Conservation (phyloP, 2,113 vertebrate genomes). For the Rana temporaria region DNA sequence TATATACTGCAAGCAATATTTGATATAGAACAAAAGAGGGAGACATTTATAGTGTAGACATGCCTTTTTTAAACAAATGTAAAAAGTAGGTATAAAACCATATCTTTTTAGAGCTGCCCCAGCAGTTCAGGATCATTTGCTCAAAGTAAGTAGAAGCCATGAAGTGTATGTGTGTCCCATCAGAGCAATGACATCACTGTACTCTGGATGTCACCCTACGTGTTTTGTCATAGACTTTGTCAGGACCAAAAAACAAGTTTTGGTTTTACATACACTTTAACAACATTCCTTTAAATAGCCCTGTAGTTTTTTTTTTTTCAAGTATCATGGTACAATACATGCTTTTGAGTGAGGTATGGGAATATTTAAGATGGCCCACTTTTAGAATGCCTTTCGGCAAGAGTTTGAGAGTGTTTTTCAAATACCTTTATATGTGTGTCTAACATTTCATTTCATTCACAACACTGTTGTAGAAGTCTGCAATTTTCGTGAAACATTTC, state of each 20-base stretch:
- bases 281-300: too few relatives aligned
- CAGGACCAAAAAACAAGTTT: too few relatives aligned
- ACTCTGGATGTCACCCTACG: too few relatives aligned
- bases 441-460: slow-evolving; percentile 76
- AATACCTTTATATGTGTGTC: slow-evolving; percentile 74
- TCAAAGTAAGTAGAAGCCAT: too few relatives aligned
- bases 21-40: background rate
- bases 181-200: too few relatives aligned
- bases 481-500: slow-evolving; percentile 76
- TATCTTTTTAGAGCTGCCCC: too few relatives aligned
- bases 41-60: background rate
- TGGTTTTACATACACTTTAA: too few relatives aligned
- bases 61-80: too few relatives aligned
- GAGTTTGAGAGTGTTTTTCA: slow-evolving; percentile 76
- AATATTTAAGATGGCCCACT: slow-evolving; percentile 73
- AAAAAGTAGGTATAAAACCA: too few relatives aligned
- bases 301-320: background rate
- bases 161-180: too few relatives aligned
- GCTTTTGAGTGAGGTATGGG: slow-evolving; percentile 68
- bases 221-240: too few relatives aligned
- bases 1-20: background rate
- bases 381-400: slow-evolving; percentile 74
- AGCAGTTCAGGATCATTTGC: too few relatives aligned
- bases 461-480: slow-evolving; percentile 71
- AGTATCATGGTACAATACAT: slow-evolving; percentile 68